These are phyloP conservation scores for Brachionus rotundiformis DNA, from an alignment of 1,140 invertebrate species.

Conservation along the genomic window DNA sequence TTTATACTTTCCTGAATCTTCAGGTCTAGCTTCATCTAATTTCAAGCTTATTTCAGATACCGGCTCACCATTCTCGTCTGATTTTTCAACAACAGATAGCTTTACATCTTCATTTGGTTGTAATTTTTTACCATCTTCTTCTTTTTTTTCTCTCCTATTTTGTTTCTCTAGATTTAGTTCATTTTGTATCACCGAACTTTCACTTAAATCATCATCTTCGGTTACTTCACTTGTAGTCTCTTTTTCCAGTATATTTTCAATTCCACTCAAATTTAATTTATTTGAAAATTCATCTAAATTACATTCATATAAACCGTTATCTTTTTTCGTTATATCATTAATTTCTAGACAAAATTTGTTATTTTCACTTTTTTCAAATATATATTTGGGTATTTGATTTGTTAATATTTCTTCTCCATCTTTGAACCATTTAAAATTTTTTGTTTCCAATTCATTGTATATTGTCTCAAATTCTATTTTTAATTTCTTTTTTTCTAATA, in stretches of 20 bases:
- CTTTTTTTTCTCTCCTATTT: not conserved
- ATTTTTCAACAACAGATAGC: not conserved
- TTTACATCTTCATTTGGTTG: not conserved
- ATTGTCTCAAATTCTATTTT: conserved; percentile 49
- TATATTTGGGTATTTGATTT: not conserved
- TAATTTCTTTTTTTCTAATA: not conserved
- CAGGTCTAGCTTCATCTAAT: not conserved
- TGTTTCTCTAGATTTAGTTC: too few relatives aligned
- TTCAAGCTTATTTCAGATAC: conserved; percentile 11
- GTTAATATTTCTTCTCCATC: not conserved
- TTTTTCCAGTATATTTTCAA: conserved; percentile 21
- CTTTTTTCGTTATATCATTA: not conserved
- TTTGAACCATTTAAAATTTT: conserved; percentile 19
- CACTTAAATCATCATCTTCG: not conserved
- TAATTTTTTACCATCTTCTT: not conserved
- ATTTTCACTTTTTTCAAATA: not conserved
- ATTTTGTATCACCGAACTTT: too few relatives aligned
- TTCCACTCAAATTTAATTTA: conserved; percentile 32
- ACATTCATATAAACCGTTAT: conserved; percentile 34
- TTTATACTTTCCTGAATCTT: conserved; percentile 25
- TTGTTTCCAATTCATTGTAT: not conserved
- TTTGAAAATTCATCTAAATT: conserved; percentile 37
- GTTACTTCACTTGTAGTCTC: not conserved
- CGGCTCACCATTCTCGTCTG: conserved; percentile 6
- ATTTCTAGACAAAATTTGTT: conserved; percentile 22